Base-by-base conservation (phyloP, 2,797 vertebrate species). In the Anabas testudineus region DNA sequence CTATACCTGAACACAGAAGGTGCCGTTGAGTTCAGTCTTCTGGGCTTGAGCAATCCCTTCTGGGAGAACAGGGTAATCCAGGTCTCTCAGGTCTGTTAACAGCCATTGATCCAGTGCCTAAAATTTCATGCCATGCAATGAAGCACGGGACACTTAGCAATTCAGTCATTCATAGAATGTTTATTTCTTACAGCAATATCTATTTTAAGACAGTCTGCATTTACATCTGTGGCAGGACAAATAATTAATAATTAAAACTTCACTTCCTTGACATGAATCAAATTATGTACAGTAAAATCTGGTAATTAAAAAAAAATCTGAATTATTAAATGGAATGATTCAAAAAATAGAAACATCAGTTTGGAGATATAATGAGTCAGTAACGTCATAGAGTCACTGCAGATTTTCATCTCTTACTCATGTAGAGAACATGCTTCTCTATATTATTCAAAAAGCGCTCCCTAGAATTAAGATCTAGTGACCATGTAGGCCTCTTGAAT, bases 31-130 rank as follows among this genome's bases (percentile, higher is more conserved):
- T 78, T 96, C 93, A 36, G 94, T 95, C 89, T 96, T 97, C 53
- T 94, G 91, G 36, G 87, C 83, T 81, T 92, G 90, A 67, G 93
- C 87, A 49, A 98, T 88, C 9, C 92, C 89, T 45, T 86, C 89
- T n/a, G 98, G 98, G 28, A 99, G 94, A 85, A 97, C 42, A 3
- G 95, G 93, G 71, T 95, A 74, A 66, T 95, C 95, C 80, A 99
- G 91, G 87, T 97, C 96, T 85, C 96, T 94, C 43, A 99, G 92
- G 87, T 99, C 97, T 0, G 97, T 96, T 85, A 97, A 89, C 66
- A 99, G 94, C 98, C 98, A 99, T 65, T 99, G 98, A 71, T 99
- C 96, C 89, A 98, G 92, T 0, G 93, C 96, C 82, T 93, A 48
- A 32, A 72, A 70, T 42, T 18, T 61, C 21, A 72, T 24, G 36